phyloP scores from a whole-genome alignment of 2,888 invertebrate genomes.

The Tachina lurida region DNA sequence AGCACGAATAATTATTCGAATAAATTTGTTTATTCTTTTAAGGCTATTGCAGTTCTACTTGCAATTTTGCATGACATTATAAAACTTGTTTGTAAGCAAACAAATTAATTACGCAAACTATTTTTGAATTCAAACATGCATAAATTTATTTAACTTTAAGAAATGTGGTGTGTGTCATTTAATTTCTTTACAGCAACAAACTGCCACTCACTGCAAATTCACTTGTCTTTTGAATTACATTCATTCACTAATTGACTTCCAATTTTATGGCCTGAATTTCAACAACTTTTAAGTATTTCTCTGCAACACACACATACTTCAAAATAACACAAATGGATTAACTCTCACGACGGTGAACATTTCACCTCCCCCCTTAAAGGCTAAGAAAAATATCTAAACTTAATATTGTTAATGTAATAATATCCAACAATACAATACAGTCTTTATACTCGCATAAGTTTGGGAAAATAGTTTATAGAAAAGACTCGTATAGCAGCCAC shows the following conservation, averaged over 20 bases:
- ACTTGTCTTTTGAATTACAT: background rate
- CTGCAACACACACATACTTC: background rate
- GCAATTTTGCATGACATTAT: too few relatives aligned
- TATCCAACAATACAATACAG: constrained; percentile 40
- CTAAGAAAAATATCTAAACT: constrained; percentile 11
- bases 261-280: constrained; percentile 55
- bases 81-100: too few relatives aligned
- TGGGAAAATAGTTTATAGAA: constrained; percentile 58
- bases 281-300: constrained; percentile 41
- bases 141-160: too few relatives aligned
- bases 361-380: constrained; percentile 13
- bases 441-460: constrained; percentile 27
- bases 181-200: background rate
- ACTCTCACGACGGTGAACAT: background rate
- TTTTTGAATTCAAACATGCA: too few relatives aligned
- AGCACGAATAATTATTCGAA: too few relatives aligned
- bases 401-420: constrained; percentile 50
- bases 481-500: constrained; percentile 50
- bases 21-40: too few relatives aligned
- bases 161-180: background rate
- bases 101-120: too few relatives aligned
- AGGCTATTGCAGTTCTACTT: too few relatives aligned
- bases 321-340: constrained; percentile 2
- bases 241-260: constrained; percentile 60
- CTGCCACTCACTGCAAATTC: background rate